These are phyloP conservation scores for Halcyon smyrnensis DNA, from an alignment of 2,797 vertebrate genomes.

Conservation along the genomic window DNA sequence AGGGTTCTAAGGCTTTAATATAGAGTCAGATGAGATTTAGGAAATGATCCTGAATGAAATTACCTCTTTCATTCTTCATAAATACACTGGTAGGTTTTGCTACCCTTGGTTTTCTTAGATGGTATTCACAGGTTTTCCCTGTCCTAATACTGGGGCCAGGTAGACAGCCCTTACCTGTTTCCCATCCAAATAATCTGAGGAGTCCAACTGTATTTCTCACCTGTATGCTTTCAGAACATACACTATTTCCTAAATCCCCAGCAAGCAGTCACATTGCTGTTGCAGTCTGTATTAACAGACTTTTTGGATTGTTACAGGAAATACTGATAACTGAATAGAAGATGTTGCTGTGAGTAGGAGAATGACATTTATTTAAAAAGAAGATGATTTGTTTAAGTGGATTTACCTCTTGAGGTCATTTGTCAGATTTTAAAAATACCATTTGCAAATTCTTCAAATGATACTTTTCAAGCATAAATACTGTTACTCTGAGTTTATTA, in stretches of 20 bases:
- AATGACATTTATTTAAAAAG: not conserved
- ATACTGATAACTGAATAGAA: not conserved
- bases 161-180: not conserved
- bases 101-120: not conserved
- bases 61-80: not conserved
- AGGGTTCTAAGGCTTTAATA: not conserved
- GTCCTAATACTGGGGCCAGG: not conserved
- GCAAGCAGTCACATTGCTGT: accelerated
- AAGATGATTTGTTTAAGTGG: not conserved
- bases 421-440: not conserved
- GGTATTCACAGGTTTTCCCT: not conserved
- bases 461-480: not conserved
- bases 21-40: not conserved
- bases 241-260: not conserved
- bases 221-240: not conserved
- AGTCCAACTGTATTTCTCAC: not conserved
- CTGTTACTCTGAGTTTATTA: not conserved
- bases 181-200: not conserved
- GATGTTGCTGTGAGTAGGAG: not conserved
- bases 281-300: not conserved
- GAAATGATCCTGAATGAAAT: not conserved
- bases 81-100: not conserved
- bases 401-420: not conserved
- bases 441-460: not conserved
- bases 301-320: not conserved